These are phyloP conservation scores for Caenorhabditis sp. DNA, from an alignment of 2,888 invertebrate species.

Conservation along the genomic window DNA sequence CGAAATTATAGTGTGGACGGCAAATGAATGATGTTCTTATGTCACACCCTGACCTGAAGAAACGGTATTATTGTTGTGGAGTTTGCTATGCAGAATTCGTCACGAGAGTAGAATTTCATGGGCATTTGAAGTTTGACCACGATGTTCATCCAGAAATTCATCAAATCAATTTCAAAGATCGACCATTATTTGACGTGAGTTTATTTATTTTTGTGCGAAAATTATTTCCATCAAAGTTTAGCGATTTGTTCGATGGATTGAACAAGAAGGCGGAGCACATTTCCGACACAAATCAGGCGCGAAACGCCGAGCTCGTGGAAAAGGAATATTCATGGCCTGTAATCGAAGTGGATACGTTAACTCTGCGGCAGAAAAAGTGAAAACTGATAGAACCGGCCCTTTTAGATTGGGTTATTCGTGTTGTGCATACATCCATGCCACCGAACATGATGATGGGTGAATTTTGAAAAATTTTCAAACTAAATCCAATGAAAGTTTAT, in stretches of 20 bases:
- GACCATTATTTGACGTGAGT: conserved; percentile 40
- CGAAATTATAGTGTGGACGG: conserved; percentile 21
- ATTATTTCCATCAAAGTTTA: conserved; percentile 9
- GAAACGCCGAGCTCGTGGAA: conserved; percentile 45
- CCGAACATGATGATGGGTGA: conserved; percentile 51
- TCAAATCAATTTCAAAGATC: conserved; percentile 34
- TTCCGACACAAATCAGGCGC: conserved; percentile 57
- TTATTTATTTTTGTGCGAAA: background rate
- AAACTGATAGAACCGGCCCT: conserved; percentile 41
- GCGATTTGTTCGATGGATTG: conserved; percentile 55
- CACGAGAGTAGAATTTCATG: conserved; percentile 40
- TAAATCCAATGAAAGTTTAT: conserved; percentile 4
- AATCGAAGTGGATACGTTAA: conserved; percentile 49
- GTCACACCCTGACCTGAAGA: conserved; percentile 29
- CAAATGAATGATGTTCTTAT: conserved; percentile 9
- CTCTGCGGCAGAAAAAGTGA: background rate
- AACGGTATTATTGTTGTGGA: conserved; percentile 52
- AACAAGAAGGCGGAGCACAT: conserved; percentile 57
- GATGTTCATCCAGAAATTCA: conserved; percentile 49
- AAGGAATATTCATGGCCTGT: conserved; percentile 56
- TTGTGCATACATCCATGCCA: conserved; percentile 54
- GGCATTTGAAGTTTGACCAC: conserved; percentile 45
- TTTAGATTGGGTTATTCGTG: conserved; percentile 55
- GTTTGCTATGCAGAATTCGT: conserved; percentile 45
- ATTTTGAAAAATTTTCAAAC: background rate